Percentiles rank a stretch among this genome's conserved stretches.
These are phyloP conservation scores for Tursiops truncatus DNA, from an alignment of 2,113 vertebrate species.

Conservation along the genomic window DNA sequence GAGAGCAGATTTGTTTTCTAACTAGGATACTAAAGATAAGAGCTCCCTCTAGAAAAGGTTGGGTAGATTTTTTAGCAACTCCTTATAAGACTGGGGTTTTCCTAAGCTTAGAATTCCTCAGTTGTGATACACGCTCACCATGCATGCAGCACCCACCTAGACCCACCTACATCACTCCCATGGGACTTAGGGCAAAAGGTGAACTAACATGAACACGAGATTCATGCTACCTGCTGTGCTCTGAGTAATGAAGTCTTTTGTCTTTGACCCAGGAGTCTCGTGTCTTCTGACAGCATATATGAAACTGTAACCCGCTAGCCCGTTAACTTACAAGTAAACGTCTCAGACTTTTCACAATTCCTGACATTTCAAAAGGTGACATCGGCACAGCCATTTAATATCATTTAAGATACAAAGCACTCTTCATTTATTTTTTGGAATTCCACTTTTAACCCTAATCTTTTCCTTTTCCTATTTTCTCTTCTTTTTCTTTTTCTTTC, in stretches of 20 bases:
- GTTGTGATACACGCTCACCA: background rate
- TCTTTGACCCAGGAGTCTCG: background rate
- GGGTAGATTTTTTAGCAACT: background rate
- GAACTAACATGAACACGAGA: background rate
- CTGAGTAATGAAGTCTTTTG: background rate
- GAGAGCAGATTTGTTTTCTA: background rate
- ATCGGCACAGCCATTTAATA: background rate
- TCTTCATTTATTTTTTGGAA: background rate
- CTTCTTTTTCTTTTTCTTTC: background rate
- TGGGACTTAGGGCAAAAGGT: background rate
- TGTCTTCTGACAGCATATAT: background rate
- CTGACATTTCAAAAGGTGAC: constrained; percentile 25
- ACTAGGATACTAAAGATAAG: background rate
- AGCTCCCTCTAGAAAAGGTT: background rate
- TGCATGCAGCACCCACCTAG: background rate
- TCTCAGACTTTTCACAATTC: background rate
- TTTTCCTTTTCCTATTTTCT: background rate
- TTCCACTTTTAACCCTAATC: background rate
- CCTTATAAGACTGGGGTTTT: background rate
- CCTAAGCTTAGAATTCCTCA: background rate
- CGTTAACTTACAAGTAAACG: background rate
- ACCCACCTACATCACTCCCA: background rate
- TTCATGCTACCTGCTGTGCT: background rate
- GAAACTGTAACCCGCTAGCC: background rate
- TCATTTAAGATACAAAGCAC: background rate